Evolutionary conservation across 2,888 invertebrate genomes (phyloP).

Genomic region (Agrypnus murinus): DNA sequence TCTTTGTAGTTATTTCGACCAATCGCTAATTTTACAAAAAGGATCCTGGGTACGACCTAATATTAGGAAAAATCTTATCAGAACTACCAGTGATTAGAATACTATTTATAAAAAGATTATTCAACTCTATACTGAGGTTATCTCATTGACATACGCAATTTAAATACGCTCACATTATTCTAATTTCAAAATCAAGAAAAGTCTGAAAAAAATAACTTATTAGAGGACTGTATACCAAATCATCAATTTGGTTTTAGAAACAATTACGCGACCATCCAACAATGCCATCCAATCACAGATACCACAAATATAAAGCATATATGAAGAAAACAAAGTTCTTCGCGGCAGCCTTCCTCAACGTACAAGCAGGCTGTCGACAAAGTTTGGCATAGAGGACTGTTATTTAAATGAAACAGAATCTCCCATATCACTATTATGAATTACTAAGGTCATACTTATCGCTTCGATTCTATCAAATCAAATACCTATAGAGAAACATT

Average conservation of each 20-base stretch:
- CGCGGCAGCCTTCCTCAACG: too few relatives aligned
- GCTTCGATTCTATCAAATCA: not conserved
- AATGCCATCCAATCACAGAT: too few relatives aligned
- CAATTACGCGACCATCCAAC: too few relatives aligned
- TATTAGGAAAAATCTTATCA: not conserved
- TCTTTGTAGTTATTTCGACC: too few relatives aligned
- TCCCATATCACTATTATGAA: conserved; percentile 1
- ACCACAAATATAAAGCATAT: too few relatives aligned
- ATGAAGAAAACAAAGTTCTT: too few relatives aligned
- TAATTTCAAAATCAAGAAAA: not conserved
- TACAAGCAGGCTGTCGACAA: too few relatives aligned
- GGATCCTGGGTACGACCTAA: not conserved
- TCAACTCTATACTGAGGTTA: conserved; percentile 3
- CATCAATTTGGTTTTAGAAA: too few relatives aligned
- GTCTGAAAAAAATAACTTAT: too few relatives aligned
- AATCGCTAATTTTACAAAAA: too few relatives aligned
- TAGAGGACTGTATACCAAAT: too few relatives aligned
- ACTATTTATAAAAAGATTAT: conserved; percentile 9
- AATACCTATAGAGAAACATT: not conserved
- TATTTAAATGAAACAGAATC: conserved; percentile 6
- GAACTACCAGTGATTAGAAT: not conserved
- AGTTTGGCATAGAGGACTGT: too few relatives aligned
- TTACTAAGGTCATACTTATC: conserved; percentile 4
- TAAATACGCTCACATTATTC: conserved; percentile 9
- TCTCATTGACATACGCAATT: conserved; percentile 4